Base-by-base conservation (phyloP, 2,113 vertebrate genomes). In the Callipepla californica region DNA sequence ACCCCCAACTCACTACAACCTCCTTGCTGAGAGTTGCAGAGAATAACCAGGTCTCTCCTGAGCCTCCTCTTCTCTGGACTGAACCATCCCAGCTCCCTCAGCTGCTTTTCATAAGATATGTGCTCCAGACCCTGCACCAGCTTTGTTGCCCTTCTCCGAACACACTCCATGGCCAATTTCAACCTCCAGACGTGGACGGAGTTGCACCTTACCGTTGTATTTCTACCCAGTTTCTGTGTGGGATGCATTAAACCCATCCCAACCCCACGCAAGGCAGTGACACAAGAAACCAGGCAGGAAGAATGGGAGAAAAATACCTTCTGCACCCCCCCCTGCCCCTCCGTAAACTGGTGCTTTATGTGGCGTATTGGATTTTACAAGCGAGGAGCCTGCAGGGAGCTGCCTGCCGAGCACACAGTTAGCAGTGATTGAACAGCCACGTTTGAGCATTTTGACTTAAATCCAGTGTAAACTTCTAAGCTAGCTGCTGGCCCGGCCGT, bases 391-490 rank as follows among this genome's bases (percentile, higher is more conserved):
- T 93, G 92, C 89, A 82, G 95, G 94, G 93, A 95, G 94, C 96
- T 96, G 94, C 80, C 93, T 93, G 92, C 95, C 19, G 68, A 90
- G 94, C 90, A 11, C 75, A 66, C 85, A 16, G 59, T 87, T 84
- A 95, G 93, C 96, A 42, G 91, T 85, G 97, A 95, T 91, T 96
- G 96, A 96, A 92, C 94, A 93, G 51, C 89, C 40, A 48, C 72
- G 3, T 90, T 96, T 94, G 87, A 92, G 93, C 95, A 91, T 93
- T 95, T 95, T 92, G 95, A 94, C 94, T 96, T 78, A 94, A 97
- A 97, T 93, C 92, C 96, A 93, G 92, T 44, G 93, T 92, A 96
- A 95, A 94, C 89, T 90, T 92, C 89, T 66, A 34, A 95, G 95
- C 70, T 80, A 95, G 68, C 95, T 73, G 92, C 74, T 93, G 96